Conservation (phyloP, 2,113 vertebrate genomes). For the Rutilus rutilus region DNA sequence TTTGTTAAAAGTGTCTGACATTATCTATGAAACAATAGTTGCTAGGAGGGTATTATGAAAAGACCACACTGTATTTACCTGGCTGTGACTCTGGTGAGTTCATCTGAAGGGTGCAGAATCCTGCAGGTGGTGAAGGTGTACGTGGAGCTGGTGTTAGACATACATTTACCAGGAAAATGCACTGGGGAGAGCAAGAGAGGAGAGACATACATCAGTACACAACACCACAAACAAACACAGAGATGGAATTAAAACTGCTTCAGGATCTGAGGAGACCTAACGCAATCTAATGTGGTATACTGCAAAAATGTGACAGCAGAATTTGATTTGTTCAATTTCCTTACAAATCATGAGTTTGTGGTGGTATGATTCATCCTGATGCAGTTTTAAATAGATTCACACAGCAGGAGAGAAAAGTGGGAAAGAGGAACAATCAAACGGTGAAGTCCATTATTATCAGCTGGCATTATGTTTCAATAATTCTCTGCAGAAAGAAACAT, state of each 20-base stretch:
- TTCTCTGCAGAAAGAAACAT: neutral
- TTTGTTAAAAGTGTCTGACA: neutral
- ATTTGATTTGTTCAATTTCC: no score
- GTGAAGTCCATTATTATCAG: neutral
- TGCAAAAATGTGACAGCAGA: neutral
- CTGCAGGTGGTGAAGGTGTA: constrained; percentile 99
- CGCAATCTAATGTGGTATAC: neutral
- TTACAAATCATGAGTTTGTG: neutral
- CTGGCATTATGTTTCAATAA: neutral
- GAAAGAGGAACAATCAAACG: constrained; percentile 20
- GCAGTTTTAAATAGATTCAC: constrained; percentile 55
- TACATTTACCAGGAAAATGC: constrained; percentile 94
- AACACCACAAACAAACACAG: neutral
- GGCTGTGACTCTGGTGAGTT: constrained; percentile 90
- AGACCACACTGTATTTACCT: constrained; percentile 79
- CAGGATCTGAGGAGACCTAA: constrained; percentile 24
- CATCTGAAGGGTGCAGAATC: constrained; percentile 96
- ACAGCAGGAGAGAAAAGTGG: constrained; percentile 28
- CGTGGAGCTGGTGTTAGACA: constrained; percentile 96
- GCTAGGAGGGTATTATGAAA: neutral
- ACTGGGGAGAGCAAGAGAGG: constrained; percentile 74
- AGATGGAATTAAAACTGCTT: constrained; percentile 54
- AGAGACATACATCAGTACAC: constrained; percentile 46
- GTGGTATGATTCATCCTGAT: constrained; percentile 30
- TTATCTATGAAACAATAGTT: neutral